phyloP scores from a whole-genome alignment of 2,888 invertebrate species.

The Gari tellinella region DNA sequence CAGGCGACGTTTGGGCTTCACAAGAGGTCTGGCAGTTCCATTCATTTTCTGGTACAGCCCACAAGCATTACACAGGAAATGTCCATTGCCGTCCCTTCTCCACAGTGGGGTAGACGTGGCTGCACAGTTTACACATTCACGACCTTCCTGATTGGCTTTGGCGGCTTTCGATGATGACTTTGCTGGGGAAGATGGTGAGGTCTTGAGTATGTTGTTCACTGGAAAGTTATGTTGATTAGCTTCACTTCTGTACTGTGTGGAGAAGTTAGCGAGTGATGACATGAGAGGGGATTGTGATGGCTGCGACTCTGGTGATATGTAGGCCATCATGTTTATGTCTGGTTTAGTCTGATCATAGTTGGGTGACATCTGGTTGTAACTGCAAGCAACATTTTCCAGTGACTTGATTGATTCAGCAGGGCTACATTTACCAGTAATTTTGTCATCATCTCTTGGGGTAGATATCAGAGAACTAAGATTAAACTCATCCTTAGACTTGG shows the following conservation, averaged over 20 bases:
- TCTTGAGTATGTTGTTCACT: neutral
- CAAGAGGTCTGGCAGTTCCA: constrained; percentile 90
- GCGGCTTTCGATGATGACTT: constrained; percentile 6
- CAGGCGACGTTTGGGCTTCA: constrained; percentile 56
- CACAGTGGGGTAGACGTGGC: constrained; percentile 97
- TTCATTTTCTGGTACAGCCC: constrained; percentile 99
- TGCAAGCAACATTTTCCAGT: constrained; percentile 9
- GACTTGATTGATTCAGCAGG: constrained; percentile 26
- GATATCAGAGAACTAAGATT: neutral
- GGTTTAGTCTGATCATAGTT: too few relatives aligned
- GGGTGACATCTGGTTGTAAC: neutral
- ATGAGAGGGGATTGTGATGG: too few relatives aligned
- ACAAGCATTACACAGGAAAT: constrained; percentile 99
- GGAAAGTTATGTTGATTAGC: too few relatives aligned
- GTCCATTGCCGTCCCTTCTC: constrained; percentile 97
- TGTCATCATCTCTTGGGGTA: neutral
- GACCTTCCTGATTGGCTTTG: constrained; percentile 88
- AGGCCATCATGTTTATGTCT: too few relatives aligned
- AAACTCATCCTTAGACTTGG: neutral
- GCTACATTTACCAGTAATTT: neutral
- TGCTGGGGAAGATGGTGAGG: too few relatives aligned
- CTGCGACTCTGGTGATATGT: too few relatives aligned
- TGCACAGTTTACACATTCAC: constrained; percentile 98
- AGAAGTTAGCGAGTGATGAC: too few relatives aligned
- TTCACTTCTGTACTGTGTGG: too few relatives aligned